phyloP scores from a whole-genome alignment of 2,113 vertebrate genomes.

The Seriola dumerili region DNA sequence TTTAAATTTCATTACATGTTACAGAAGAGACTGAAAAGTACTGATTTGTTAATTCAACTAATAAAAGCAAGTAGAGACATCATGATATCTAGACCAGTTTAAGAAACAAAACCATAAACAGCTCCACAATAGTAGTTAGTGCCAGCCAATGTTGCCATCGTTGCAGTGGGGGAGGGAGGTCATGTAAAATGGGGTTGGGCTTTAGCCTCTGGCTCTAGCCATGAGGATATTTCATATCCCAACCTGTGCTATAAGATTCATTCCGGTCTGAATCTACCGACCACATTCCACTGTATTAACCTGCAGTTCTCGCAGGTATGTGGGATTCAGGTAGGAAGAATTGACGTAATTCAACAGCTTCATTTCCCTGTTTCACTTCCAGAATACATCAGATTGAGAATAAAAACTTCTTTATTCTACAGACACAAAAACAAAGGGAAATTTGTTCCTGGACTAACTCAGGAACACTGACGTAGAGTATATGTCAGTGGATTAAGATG shows the following conservation, averaged over 20 bases:
- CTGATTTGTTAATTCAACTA: background rate
- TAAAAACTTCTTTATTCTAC: constrained; percentile 32
- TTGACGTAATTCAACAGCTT: constrained; percentile 42
- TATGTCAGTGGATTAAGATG: background rate
- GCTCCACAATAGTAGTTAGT: constrained; percentile 58
- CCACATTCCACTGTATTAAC: constrained; percentile 51
- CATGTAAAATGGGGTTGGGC: constrained; percentile 65
- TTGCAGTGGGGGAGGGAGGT: constrained; percentile 68
- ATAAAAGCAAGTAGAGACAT: background rate
- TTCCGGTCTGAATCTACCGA: constrained; percentile 29
- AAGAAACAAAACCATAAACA: constrained; percentile 30
- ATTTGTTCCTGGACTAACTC: background rate
- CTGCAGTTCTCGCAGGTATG: constrained; percentile 61
- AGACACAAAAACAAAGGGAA: background rate
- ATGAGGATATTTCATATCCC: constrained; percentile 65
- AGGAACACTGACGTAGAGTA: background rate
- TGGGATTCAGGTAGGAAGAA: constrained; percentile 53
- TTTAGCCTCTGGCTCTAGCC: constrained; percentile 67
- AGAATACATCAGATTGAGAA: constrained; percentile 8
- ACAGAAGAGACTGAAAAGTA: background rate
- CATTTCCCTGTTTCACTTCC: constrained; percentile 46
- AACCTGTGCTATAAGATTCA: constrained; percentile 60
- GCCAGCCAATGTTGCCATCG: constrained; percentile 71
- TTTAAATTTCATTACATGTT: background rate
- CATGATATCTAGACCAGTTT: background rate